phyloP scores from a whole-genome alignment of 2,113 vertebrate genomes.

The Tenebrosternarchus preto region DNA sequence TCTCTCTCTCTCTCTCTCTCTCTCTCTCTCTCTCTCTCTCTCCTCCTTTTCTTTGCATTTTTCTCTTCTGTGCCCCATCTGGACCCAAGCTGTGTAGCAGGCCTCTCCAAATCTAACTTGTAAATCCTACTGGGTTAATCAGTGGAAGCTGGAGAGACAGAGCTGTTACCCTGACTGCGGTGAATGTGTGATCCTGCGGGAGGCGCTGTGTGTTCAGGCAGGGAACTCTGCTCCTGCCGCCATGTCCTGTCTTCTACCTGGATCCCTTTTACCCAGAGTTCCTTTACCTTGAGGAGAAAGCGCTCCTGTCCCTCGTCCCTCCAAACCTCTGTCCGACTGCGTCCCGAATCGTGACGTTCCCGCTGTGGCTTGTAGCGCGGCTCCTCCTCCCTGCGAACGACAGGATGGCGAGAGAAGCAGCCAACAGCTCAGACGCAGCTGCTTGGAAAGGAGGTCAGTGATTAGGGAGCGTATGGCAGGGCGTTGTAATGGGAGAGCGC shows the following conservation, averaged over 20 bases:
- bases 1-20: no score
- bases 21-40: not conserved
- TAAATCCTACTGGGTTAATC: not conserved
- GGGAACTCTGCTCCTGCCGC: not conserved
- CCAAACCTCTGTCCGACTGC: not conserved
- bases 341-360: not conserved
- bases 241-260: not conserved
- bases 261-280: not conserved
- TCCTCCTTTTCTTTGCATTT: not conserved
- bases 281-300: not conserved
- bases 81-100: no score
- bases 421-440: conserved; percentile 39
- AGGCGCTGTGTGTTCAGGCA: conserved; percentile 39
- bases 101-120: not conserved
- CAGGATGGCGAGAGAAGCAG: not conserved
- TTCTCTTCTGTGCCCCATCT: no score
- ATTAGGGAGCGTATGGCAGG: conserved; percentile 47
- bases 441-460: conserved; percentile 46
- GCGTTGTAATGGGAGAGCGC: conserved; percentile 41
- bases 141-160: not conserved
- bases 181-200: conserved; percentile 24
- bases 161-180: not conserved
- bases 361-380: not conserved
- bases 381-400: not conserved
- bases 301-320: not conserved